phyloP scores from a whole-genome alignment of 2,113 vertebrate genomes.

The Symphodus melops region DNA sequence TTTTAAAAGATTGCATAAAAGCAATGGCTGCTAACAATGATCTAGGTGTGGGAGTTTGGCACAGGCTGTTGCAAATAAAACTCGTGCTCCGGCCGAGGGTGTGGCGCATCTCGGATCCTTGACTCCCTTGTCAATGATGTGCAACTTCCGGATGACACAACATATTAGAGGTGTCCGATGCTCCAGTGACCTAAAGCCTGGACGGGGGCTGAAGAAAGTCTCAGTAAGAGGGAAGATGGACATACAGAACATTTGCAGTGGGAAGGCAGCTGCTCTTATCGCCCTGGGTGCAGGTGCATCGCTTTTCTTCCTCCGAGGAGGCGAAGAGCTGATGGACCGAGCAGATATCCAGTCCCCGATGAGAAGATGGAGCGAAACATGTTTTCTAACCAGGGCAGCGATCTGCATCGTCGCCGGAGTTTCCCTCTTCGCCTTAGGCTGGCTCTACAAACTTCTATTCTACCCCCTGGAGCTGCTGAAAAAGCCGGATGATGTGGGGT shows the following conservation, averaged over 20 bases:
- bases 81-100: neutral
- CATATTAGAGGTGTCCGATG: neutral
- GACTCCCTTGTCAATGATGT: neutral
- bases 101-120: slow-evolving; percentile 15
- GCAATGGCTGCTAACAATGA: no score
- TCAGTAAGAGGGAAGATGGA: slow-evolving; percentile 31
- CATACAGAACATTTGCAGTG: slow-evolving; percentile 32
- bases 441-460: slow-evolving; percentile 77
- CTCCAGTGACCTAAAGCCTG: neutral
- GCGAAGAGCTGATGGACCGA: slow-evolving; percentile 46
- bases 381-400: slow-evolving; percentile 38
- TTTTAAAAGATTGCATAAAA: no score
- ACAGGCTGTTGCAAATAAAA: neutral
- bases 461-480: slow-evolving; percentile 80
- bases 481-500: slow-evolving; percentile 82
- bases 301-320: slow-evolving; percentile 51
- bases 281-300: slow-evolving; percentile 55
- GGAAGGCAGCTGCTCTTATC: slow-evolving; percentile 44
- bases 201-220: neutral
- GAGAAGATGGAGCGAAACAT: slow-evolving; percentile 60
- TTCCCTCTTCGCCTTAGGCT: slow-evolving; percentile 45
- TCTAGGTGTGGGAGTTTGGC: no score
- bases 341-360: slow-evolving; percentile 14
- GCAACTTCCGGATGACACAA: neutral
- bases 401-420: slow-evolving; percentile 56